Evolutionary conservation across 2,797 vertebrate genomes (phyloP), one percentile per base, ranked within the genome.

Genomic region (Hemibagrus guttatus): DNA sequence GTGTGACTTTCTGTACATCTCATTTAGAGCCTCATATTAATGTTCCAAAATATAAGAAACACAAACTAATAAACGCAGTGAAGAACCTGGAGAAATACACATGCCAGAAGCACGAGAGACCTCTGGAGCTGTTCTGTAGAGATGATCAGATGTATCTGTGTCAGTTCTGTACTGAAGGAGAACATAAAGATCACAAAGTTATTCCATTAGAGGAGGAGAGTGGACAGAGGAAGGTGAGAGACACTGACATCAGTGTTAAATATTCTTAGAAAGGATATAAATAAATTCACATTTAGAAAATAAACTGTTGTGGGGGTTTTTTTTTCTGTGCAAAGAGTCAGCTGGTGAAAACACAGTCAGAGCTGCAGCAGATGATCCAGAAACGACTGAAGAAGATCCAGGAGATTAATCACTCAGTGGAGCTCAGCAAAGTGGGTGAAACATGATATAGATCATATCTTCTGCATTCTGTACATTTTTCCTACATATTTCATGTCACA

Each of bases 91-190:
- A 74, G 54, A 61, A 74, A 26, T 74, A 84, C 56, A 84, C 21
- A 28, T 94, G 94, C 28, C 1, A 83, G 68, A 89, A 89, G 9
- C 94, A 94, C 0, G 42, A 83, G 11, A 91, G 68, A 81, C 66
- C 88, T 31, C 87, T 93, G 86, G 93, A 93, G 74, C 17, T 89
- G 14, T 94, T 58, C 88, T 94, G 93, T 83, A 85, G 87, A 19
- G 21, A 82, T 0, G 93, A 94, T 17, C 42, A 87, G 63, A 86
- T 28, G 26, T 92, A 81, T n/a, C 59, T 94, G 85, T 94, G 93
- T 66, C 71, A 86, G 87, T 71, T 92, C 83, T 94, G 93, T 82
- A 56, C 63, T 0, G 89, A 92, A 84, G 71, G 6, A 0, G 91
- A 92, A 3, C 93, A 94, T 86, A 92, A n/a, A 72, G 8, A 42